phyloP scores from a whole-genome alignment of 1,140 invertebrate species.

The Drosophila varians region DNA sequence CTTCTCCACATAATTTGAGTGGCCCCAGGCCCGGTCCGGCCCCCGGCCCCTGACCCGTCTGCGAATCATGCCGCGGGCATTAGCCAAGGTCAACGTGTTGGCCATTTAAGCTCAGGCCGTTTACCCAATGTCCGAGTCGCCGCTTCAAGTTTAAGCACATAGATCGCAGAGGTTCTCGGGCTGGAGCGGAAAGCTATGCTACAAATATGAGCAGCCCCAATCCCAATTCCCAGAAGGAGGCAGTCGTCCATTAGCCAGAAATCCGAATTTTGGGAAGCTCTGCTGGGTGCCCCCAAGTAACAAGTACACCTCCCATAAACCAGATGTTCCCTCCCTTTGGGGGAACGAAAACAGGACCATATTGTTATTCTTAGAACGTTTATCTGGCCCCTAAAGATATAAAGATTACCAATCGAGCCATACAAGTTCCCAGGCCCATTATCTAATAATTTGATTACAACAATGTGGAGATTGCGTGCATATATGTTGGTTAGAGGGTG shows the following conservation, averaged over 20 bases:
- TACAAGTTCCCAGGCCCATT: slow-evolving; percentile 1
- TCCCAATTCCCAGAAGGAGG: neutral
- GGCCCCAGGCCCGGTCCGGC: too few relatives aligned
- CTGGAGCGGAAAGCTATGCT: neutral
- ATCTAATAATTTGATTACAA: slow-evolving; percentile 26
- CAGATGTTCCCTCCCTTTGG: too few relatives aligned
- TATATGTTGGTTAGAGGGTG: neutral
- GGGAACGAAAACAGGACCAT: neutral
- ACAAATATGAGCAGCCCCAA: neutral
- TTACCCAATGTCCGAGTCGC: slow-evolving; percentile 16
- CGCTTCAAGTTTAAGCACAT: too few relatives aligned
- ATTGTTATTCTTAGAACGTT: slow-evolving; percentile 10
- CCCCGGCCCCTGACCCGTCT: slow-evolving; percentile 21
- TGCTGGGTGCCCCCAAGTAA: too few relatives aligned
- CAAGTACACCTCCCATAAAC: too few relatives aligned
- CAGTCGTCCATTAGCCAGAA: neutral
- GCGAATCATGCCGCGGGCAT: slow-evolving; percentile 33
- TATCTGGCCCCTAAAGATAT: slow-evolving; percentile 29
- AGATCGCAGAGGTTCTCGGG: too few relatives aligned
- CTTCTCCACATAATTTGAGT: slow-evolving; percentile 37
- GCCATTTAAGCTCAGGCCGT: slow-evolving; percentile 21
- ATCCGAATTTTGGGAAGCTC: neutral
- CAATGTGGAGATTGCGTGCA: slow-evolving; percentile 14
- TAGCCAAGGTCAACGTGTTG: slow-evolving; percentile 61
- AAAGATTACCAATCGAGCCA: slow-evolving; percentile 28